These are phyloP conservation scores for Characodon lateralis DNA, from an alignment of 2,797 vertebrate species.

Conservation along the genomic window DNA sequence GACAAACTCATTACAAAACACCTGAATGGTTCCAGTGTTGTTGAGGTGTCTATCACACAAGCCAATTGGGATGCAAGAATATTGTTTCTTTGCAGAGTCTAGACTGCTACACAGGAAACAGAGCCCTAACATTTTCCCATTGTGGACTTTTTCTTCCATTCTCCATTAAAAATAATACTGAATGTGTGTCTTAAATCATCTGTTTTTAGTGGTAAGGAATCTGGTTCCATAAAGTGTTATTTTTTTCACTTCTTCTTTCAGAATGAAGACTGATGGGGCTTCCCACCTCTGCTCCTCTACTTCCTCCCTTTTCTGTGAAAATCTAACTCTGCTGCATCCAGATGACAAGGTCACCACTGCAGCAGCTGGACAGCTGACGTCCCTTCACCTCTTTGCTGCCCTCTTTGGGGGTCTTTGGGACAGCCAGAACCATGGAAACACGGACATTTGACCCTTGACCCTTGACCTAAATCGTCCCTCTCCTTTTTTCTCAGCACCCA, in stretches of 20 bases:
- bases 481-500: constrained; percentile 60
- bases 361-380: constrained; percentile 77
- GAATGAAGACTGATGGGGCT: constrained; percentile 72
- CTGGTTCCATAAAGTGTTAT: neutral
- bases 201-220: neutral
- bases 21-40: neutral
- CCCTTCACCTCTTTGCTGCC: constrained; percentile 67
- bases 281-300: constrained; percentile 10
- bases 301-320: constrained; percentile 47
- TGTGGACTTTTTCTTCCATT: neutral
- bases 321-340: constrained; percentile 54
- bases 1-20: neutral
- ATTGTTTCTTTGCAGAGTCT: no score
- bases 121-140: neutral
- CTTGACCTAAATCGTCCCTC: constrained; percentile 58
- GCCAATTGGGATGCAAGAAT: no score
- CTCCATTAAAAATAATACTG: neutral
- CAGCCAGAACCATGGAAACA: constrained; percentile 72
- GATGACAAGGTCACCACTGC: constrained; percentile 59
- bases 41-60: neutral
- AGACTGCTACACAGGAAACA: neutral
- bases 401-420: constrained; percentile 63
- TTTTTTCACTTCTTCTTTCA: constrained; percentile 52
- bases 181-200: neutral
- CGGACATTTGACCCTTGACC: constrained; percentile 73